Evolutionary conservation across 30 jellyfish, hydroid and myxozoan genomes (phyloP).

Genomic region (Sanderia malayensis): DNA sequence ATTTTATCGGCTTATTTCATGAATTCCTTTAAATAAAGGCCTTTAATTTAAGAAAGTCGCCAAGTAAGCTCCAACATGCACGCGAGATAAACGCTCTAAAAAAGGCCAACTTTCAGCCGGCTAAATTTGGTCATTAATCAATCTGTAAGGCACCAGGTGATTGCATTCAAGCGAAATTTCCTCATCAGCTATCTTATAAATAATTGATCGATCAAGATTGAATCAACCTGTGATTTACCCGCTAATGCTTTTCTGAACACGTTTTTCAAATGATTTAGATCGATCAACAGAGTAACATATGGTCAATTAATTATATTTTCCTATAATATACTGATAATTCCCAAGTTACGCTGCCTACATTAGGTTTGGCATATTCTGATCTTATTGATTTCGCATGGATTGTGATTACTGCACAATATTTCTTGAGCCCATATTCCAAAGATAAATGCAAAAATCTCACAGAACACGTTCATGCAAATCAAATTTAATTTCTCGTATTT

Average conservation of each 20-base stretch:
- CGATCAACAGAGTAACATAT: conserved; percentile 46
- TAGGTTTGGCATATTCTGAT: no score
- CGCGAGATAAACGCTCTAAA: conserved; percentile 8
- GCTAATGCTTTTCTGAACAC: conserved; percentile 43
- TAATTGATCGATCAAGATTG: conserved; percentile 59
- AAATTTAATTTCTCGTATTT: no score
- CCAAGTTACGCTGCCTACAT: no score
- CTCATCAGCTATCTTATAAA: conserved; percentile 67
- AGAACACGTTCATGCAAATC: no score
- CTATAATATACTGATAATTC: conserved; percentile 40
- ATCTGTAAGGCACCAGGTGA: conserved; percentile 77
- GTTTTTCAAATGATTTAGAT: conserved; percentile 34
- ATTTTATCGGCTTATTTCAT: no score
- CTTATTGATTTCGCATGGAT: no score
- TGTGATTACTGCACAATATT: no score
- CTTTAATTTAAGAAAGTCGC: no score
- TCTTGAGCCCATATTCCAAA: no score
- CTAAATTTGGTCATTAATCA: conserved; percentile 80
- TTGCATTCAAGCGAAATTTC: conserved; percentile 54
- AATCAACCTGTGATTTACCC: conserved; percentile 58
- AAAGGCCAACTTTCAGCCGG: conserved; percentile 65
- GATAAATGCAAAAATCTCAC: no score
- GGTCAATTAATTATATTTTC: conserved; percentile 43
- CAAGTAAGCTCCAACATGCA: no score
- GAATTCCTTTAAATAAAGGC: no score